Evolutionary conservation across 2,888 invertebrate species (phyloP), one percentile per base, ranked within the genome.

Genomic region (Macrophya annulata): DNA sequence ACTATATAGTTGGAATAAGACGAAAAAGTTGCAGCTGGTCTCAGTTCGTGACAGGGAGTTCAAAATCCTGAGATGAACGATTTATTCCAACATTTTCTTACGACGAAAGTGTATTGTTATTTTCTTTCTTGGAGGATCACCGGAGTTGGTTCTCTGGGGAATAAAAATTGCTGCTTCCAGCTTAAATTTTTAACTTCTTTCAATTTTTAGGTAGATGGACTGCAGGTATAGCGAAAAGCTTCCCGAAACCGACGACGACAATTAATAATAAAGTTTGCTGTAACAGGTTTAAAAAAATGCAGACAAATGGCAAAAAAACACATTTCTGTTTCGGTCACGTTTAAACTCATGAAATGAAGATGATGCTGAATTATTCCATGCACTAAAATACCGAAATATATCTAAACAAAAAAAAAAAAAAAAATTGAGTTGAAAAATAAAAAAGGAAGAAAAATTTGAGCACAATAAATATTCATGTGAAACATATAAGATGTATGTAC

Each of bases 241-340:
- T 74, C 55, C n/a, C 25, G 5, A 21, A 40, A 62, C 43, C 43
- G n/a, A n/a, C 12, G 81, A 81, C 25, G 62, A 62, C 62, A 81
- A 81, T 81, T 81, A 59, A 81, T 81, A 81, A 62, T 81, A 21
- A 59, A 81, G 81, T 62, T 45, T 9, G 10, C 25, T n/a, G 21
- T 59, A 43, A 40, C 81, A 40, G 55, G 51, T 79, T 79, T 5
- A 9, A 51, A 10, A 55, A 9, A 21, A 62, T 15, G 15, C 43
- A 21, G 81, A 62, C 21, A 40, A 81, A 45, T 40, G 51, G 55
- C 77, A 37, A n/a, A 48, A 15, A 51, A 62, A 9, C 40, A 81
- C 48, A 31, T 62, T 81, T 21, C 43, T 43, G 81, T 40, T 43
- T 21, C n/a, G 21, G 45, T 43, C 81, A 55, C 59, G 79, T 40